A percentile compares a stretch with the other conserved stretches of the same genome.
Evolutionary conservation across 2,888 invertebrate genomes (phyloP).

Genomic region (Calliphora vomitoria): DNA sequence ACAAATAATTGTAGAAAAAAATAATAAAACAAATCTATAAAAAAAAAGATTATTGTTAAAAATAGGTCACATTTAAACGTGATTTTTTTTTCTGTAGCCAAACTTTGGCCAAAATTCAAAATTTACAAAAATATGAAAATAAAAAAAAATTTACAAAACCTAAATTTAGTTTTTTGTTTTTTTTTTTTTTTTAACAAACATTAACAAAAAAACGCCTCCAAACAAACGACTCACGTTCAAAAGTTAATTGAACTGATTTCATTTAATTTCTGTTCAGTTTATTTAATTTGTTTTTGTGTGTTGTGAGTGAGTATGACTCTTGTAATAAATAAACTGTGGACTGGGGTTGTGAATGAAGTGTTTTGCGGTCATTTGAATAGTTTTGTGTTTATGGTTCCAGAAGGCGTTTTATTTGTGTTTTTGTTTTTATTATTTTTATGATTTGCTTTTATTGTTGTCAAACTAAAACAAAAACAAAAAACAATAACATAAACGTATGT

Average conservation of each 20-base stretch:
- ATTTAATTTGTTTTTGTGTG: conserved; percentile 32
- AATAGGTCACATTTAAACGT: conserved; percentile 32
- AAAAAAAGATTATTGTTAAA: neutral
- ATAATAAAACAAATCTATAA: neutral
- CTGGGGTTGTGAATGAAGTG: conserved; percentile 38
- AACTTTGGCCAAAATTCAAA: conserved; percentile 5
- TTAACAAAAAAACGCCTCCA: conserved; percentile 68
- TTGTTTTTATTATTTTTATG: conserved; percentile 38
- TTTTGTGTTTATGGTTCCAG: conserved; percentile 26
- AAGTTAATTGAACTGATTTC: conserved; percentile 75
- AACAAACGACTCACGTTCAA: conserved; percentile 67
- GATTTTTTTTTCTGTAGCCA: neutral
- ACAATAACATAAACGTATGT: too few species aligned
- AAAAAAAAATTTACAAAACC: conserved; percentile 24
- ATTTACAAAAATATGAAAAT: neutral
- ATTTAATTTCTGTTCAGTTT: conserved; percentile 32
- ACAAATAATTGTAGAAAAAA: neutral
- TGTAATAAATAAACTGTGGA: conserved; percentile 41
- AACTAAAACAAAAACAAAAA: conserved; percentile 36
- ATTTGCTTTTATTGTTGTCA: conserved; percentile 30
- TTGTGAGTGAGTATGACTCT: conserved; percentile 29
- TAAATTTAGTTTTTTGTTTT: conserved; percentile 33
- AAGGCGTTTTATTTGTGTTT: conserved; percentile 53
- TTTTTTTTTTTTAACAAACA: neutral
- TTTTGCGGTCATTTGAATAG: conserved; percentile 46